Base-by-base conservation (phyloP, 2,113 vertebrate genomes). In the Archocentrus centrarchus region DNA sequence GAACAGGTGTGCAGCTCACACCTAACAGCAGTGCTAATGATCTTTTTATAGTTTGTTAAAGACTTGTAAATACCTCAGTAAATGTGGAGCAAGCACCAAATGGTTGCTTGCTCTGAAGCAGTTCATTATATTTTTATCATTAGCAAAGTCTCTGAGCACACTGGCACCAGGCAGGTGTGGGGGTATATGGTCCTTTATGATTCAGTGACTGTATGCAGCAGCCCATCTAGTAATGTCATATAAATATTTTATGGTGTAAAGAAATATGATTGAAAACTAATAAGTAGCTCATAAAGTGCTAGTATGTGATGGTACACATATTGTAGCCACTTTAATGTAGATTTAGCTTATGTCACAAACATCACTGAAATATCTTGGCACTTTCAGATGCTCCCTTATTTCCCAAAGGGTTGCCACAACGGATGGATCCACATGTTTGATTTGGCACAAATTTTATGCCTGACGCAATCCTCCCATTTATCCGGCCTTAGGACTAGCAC, bases 31-130 rank as follows among this genome's bases (percentile, higher is more conserved):
- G 78, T 7, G 37, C 50, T 27, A 66, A 41, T 32, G 39, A 68
- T 58, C 81, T 10, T 87, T 90, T 86, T 78, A 88, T 68, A 78
- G 30, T 85, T 83, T 86, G 85, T 73, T 84, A 86, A 80, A 82
- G 62, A 88, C 79, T 78, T 83, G 53, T 80, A 81, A 93, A 93
- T 78, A 80, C 57, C 77, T 76, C 22, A 50, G 32, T 22, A 77
- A 66, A 55, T 68, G 35, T 57, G 13, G 68, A 83, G 70, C 59
- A 82, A 89, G 57, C 59, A 35, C 62, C 68, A 78, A 86, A 73
- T 39, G 64, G 60, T 66, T 47, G 47, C 57, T 63, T 37, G 32
- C 58, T 58, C 22, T 68, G 6, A 70, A 80, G 50, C 39, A 20
- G 22, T 41, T 75, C 50, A n/a, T 79, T n/a, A 15, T 35, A 22